phyloP scores from a whole-genome alignment of 2,888 invertebrate species.

The Nephrotoma guestfalica region DNA sequence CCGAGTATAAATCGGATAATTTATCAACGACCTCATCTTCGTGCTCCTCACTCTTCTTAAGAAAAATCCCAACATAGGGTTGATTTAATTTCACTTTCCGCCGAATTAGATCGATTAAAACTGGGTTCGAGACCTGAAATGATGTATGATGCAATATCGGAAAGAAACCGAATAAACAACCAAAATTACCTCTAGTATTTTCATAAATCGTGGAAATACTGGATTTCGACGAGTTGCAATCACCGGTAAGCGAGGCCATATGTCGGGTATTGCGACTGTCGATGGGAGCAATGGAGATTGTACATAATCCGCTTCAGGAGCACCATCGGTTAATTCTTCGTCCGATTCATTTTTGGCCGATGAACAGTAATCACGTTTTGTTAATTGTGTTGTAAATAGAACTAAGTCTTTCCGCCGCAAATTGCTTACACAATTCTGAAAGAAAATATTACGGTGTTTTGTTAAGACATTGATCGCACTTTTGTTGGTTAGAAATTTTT shows the following conservation, averaged over 20 bases:
- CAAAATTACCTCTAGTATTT: slow-evolving; percentile 71
- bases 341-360: background rate
- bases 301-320: background rate
- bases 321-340: background rate
- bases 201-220: slow-evolving; percentile 95
- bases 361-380: background rate
- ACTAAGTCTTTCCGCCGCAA: background rate
- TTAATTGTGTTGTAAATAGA: background rate
- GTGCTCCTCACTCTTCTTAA: slow-evolving; percentile 82
- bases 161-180: background rate
- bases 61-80: slow-evolving; percentile 93
- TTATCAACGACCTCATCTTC: slow-evolving; percentile 73
- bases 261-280: slow-evolving; percentile 86
- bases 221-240: slow-evolving; percentile 90
- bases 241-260: slow-evolving; percentile 92
- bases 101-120: slow-evolving; percentile 75
- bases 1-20: slow-evolving; percentile 70
- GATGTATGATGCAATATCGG: slow-evolving; percentile 8
- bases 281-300: slow-evolving; percentile 44
- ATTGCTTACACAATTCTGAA: background rate
- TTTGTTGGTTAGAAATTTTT: background rate
- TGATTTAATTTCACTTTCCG: slow-evolving; percentile 91
- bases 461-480: background rate
- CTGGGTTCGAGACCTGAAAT: slow-evolving; percentile 66
- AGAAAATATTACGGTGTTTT: background rate